Evolutionary conservation across 2,797 vertebrate species (phyloP), one percentile per base, ranked within the genome.

Genomic region (Tragopan temminckii): DNA sequence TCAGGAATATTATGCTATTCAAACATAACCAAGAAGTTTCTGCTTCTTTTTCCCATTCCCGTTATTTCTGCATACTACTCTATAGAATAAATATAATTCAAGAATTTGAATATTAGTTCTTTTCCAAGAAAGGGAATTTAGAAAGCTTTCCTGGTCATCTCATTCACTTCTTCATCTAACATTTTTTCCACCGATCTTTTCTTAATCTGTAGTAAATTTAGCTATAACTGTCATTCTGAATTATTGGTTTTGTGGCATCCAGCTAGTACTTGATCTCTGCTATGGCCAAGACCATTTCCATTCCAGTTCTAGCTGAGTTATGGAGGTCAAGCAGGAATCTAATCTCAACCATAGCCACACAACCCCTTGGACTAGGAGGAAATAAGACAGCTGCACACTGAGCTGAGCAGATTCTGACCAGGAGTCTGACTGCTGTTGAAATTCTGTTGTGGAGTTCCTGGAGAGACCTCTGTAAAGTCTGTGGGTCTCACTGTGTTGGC

Each of bases 331-430:
- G 13, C 40, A 53, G 59, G 63, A 50, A 16, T 27, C 16, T 71
- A 29, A 17, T 78, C 31, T 35, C 29, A 62, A 7, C 15, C 33
- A 42, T 21, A 72, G 24, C 31, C 46, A 57, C 36, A 69, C 35
- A 76, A 25, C 8, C 8, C 6, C 8, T 1, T 9, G 18, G 16
- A 24, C 7, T 57, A 0, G 0, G 5, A 42, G 40, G 24, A 21
- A 45, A 58, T 85, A 80, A 23, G 43, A 10, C 33, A 63, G 15
- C 24, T 70, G 16, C 25, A 13, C 40, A 15, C 1, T 36, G 17
- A 43, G 6, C 46, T 63, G 74, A 81, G 48, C 23, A 68, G n/a
- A 33, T 86, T 69, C 57, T 59, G 38, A 12, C 31, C 9, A 7
- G 24, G 38, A 52, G 23, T 84, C 20, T 21, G 25, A 38, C 17